Conservation (phyloP, 1,140 invertebrate species). For the Apis laboriosa region DNA sequence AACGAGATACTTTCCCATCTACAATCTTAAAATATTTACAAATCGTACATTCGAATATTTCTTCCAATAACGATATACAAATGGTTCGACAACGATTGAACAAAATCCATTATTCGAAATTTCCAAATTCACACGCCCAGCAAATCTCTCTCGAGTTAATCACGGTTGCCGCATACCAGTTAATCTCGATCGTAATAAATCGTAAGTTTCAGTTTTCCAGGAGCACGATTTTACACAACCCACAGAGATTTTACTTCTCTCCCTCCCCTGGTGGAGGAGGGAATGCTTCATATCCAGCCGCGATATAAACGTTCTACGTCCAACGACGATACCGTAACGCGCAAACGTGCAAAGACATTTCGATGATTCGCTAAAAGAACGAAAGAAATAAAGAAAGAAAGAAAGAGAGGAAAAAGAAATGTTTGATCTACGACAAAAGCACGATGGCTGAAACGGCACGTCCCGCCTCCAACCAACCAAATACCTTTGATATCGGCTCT, state of each 20-base stretch:
- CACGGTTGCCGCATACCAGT: too few species aligned
- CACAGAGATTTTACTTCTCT: background rate
- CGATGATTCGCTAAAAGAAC: background rate
- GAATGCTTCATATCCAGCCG: background rate
- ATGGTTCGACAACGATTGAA: too few species aligned
- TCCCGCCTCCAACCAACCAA: slow-evolving; percentile 9
- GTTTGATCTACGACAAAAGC: slow-evolving; percentile 25
- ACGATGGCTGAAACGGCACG: slow-evolving; percentile 15
- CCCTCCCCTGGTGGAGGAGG: background rate
- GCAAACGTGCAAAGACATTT: background rate
- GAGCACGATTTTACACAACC: background rate
- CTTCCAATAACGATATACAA: too few species aligned
- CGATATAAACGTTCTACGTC: background rate
- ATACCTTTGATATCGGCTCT: slow-evolving; percentile 46
- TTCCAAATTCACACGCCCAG: too few species aligned
- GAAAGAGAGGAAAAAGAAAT: background rate
- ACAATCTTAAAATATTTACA: too few species aligned
- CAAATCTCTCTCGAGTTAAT: too few species aligned
- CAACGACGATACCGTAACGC: too few species aligned
- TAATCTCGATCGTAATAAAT: background rate
- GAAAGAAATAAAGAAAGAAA: background rate
- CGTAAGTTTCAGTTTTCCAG: background rate
- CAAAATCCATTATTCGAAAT: too few species aligned
- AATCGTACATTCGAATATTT: too few species aligned
- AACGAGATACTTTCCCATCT: too few species aligned